A percentile compares a stretch with the other conserved stretches of the same genome.
Evolutionary conservation across 2,113 vertebrate species (phyloP).

Genomic region (Colaptes auratus): DNA sequence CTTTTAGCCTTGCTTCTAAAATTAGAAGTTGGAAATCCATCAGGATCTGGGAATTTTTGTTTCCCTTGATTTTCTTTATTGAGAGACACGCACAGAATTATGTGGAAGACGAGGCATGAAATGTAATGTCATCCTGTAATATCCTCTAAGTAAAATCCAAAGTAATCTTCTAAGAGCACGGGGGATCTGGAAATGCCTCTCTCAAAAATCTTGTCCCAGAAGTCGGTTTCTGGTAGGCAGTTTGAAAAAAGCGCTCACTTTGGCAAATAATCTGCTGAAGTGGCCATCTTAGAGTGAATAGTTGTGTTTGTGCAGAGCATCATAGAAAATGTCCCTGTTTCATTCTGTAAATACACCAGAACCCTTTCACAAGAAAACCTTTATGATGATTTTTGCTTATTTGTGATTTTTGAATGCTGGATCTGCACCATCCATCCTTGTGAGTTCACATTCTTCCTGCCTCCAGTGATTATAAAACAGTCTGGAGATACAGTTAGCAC

Average conservation of each 20-base stretch:
- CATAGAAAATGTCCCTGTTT: not conserved
- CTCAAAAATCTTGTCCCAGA: not conserved
- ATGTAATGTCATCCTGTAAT: not conserved
- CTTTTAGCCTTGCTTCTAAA: not conserved
- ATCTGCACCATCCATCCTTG: not conserved
- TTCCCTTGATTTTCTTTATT: not conserved
- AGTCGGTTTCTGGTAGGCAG: not conserved
- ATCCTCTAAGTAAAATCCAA: too few relatives aligned
- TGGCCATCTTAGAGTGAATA: not conserved
- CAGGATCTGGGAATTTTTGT: not conserved
- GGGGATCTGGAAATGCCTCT: not conserved
- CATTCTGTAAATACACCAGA: not conserved
- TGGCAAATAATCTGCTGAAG: not conserved
- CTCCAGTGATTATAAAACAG: not conserved
- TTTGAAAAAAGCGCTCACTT: not conserved
- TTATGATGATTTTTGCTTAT: not conserved
- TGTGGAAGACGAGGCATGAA: not conserved
- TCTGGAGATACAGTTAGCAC: not conserved
- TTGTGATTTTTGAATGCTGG: not conserved
- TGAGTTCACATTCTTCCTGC: not conserved
- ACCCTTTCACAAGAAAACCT: not conserved
- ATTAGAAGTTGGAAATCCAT: not conserved
- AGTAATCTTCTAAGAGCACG: not conserved
- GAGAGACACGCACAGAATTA: not conserved
- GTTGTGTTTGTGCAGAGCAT: not conserved